Percentiles rank a stretch among this genome's conserved stretches.
These are phyloP conservation scores for Drosophila setosimentum DNA, from an alignment of 2,888 invertebrate species.

Conservation along the genomic window DNA sequence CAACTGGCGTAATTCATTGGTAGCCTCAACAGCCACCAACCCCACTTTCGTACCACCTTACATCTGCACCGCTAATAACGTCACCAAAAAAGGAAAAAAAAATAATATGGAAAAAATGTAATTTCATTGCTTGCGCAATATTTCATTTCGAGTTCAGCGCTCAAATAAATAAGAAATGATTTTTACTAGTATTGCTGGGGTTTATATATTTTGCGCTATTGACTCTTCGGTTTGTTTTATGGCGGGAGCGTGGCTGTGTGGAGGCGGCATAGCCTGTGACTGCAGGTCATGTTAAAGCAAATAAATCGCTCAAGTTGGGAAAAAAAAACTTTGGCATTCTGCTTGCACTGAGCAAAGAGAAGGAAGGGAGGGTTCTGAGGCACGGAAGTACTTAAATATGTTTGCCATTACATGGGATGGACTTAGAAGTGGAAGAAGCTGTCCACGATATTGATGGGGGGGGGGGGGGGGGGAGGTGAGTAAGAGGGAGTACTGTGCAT, in stretches of 20 bases:
- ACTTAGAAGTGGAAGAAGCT: slow-evolving; percentile 41
- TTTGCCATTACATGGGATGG: slow-evolving; percentile 66
- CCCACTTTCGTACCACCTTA: background rate
- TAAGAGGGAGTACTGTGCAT: background rate
- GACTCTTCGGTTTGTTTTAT: slow-evolving; percentile 71
- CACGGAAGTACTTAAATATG: slow-evolving; percentile 70
- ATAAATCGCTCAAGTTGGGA: slow-evolving; percentile 73
- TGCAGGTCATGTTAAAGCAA: slow-evolving; percentile 64
- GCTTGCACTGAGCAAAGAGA: background rate
- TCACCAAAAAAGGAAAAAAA: slow-evolving; percentile 19
- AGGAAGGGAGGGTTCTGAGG: background rate
- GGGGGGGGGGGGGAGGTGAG: slow-evolving; percentile 8
- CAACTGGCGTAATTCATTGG: slow-evolving; percentile 37
- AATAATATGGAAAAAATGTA: slow-evolving; percentile 53
- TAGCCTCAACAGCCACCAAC: background rate
- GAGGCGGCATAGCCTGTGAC: slow-evolving; percentile 23
- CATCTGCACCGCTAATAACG: slow-evolving; percentile 42
- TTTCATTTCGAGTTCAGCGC: slow-evolving; percentile 70
- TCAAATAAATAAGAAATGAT: slow-evolving; percentile 78
- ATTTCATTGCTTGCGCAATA: slow-evolving; percentile 76
- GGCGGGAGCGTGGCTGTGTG: slow-evolving; percentile 6
- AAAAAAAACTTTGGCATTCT: slow-evolving; percentile 47
- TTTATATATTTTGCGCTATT: slow-evolving; percentile 59
- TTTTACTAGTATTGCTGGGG: slow-evolving; percentile 56
- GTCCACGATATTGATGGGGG: slow-evolving; percentile 33